These are phyloP conservation scores for Varanus salvator DNA, from an alignment of 2,113 vertebrate species.

Conservation along the genomic window DNA sequence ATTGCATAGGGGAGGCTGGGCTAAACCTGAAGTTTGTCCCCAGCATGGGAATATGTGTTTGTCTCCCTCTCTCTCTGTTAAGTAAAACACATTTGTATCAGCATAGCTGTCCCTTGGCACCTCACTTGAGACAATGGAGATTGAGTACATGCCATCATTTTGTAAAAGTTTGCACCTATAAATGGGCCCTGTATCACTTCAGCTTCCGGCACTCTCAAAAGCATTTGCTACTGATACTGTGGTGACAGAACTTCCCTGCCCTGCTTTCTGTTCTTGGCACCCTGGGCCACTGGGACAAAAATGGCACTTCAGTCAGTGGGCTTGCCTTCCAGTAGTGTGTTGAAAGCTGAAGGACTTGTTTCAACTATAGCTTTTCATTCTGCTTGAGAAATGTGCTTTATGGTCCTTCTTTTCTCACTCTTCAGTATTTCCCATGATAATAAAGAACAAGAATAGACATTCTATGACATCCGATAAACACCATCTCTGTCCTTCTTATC, in stretches of 20 bases:
- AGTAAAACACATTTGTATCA: not conserved
- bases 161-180: not conserved
- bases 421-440: not conserved
- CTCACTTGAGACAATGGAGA: not conserved
- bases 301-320: not conserved
- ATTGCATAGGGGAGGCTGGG: not conserved
- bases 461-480: not conserved
- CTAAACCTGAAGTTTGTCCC: not conserved
- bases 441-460: not conserved
- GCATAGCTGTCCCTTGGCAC: not conserved
- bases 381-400: too few species aligned
- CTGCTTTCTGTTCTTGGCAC: conserved; percentile 8
- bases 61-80: not conserved
- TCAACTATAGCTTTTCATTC: not conserved
- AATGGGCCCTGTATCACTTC: not conserved
- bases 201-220: conserved; percentile 1
- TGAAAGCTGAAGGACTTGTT: not conserved
- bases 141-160: not conserved
- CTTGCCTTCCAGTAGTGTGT: not conserved
- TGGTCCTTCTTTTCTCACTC: not conserved
- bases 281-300: not conserved
- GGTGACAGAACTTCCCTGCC: not conserved
- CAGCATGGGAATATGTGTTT: not conserved
- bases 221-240: not conserved
- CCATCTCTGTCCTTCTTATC: not conserved